A percentile compares a stretch with the other conserved stretches of the same genome.
Conservation (phyloP, 1,140 invertebrate genomes). For the Drosophila teissieri region DNA sequence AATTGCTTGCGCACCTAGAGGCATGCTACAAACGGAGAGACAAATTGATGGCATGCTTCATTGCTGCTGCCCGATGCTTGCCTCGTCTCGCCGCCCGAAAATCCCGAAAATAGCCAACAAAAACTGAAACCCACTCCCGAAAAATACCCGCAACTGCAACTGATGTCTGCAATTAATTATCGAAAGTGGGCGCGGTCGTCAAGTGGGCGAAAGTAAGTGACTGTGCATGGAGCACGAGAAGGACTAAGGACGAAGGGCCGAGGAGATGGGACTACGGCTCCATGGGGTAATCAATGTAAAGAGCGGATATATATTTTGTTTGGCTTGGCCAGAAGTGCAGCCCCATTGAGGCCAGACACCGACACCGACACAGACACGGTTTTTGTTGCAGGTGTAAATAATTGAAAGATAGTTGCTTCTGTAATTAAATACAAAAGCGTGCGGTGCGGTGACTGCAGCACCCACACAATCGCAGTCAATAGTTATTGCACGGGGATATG, state of each 20-base stretch:
- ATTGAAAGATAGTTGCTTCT: slow-evolving; percentile 83
- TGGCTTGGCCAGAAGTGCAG: slow-evolving; percentile 71
- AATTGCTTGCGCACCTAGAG: slow-evolving; percentile 67
- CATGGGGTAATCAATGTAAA: slow-evolving; percentile 80
- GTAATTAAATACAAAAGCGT: slow-evolving; percentile 79
- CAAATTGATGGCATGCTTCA: slow-evolving; percentile 81
- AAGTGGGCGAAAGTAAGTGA: slow-evolving; percentile 73
- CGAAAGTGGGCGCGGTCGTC: slow-evolving; percentile 83
- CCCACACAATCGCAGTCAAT: slow-evolving; percentile 15
- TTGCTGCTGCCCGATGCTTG: slow-evolving; percentile 40
- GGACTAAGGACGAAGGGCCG: slow-evolving; percentile 2
- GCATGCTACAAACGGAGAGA: slow-evolving; percentile 62
- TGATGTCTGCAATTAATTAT: slow-evolving; percentile 84
- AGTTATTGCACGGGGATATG: slow-evolving; percentile 30
- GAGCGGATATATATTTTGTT: slow-evolving; percentile 83
- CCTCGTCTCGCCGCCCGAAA: background rate
- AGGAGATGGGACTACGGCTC: slow-evolving; percentile 25
- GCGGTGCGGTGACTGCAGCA: slow-evolving; percentile 37
- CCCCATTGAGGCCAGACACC: slow-evolving; percentile 39
- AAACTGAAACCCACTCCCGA: slow-evolving; percentile 23
- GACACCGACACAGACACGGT: slow-evolving; percentile 45
- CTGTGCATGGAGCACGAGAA: slow-evolving; percentile 17
- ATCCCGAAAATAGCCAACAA: slow-evolving; percentile 31
- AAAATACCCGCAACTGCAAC: slow-evolving; percentile 72
- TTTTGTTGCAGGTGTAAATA: slow-evolving; percentile 82